These are phyloP conservation scores for Siniperca chuatsi DNA, from an alignment of 2,113 vertebrate genomes.

Conservation along the genomic window DNA sequence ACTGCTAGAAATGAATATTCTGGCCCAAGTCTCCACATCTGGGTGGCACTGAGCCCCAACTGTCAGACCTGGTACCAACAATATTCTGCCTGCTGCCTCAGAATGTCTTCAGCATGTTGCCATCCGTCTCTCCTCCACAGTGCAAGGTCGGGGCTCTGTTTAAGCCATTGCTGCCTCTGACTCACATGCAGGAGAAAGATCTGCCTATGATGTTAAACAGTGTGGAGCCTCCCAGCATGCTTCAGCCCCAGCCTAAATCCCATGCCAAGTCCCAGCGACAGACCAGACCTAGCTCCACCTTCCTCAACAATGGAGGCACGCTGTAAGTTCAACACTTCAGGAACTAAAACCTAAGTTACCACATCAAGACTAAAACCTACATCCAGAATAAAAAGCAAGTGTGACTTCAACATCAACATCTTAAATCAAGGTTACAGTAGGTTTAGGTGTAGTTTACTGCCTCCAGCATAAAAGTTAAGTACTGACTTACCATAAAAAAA, in stretches of 20 bases:
- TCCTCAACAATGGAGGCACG: slow-evolving; percentile 91
- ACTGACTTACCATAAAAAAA: not conserved
- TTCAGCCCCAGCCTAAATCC: slow-evolving; percentile 84
- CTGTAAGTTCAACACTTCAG: slow-evolving; percentile 85
- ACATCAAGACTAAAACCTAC: not conserved
- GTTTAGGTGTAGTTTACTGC: not conserved
- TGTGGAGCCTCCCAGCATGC: slow-evolving; percentile 85
- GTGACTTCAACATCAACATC: not conserved
- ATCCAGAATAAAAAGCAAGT: not conserved
- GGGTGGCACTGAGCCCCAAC: not conserved
- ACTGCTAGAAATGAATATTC: slow-evolving; percentile 68
- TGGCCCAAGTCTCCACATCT: slow-evolving; percentile 51
- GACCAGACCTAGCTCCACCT: slow-evolving; percentile 87
- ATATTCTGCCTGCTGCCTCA: slow-evolving; percentile 77
- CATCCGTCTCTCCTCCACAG: slow-evolving; percentile 77
- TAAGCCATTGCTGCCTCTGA: slow-evolving; percentile 84
- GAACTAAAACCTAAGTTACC: not conserved
- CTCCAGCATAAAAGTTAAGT: not conserved
- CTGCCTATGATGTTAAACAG: slow-evolving; percentile 83
- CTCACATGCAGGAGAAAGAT: slow-evolving; percentile 87
- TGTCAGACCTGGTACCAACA: slow-evolving; percentile 48
- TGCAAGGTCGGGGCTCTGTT: slow-evolving; percentile 82
- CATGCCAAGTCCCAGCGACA: slow-evolving; percentile 83
- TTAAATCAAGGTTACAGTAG: not conserved
- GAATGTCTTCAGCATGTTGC: slow-evolving; percentile 69